These are phyloP conservation scores for Anabacerthia variegaticeps DNA, from an alignment of 2,797 vertebrate genomes.

Conservation along the genomic window DNA sequence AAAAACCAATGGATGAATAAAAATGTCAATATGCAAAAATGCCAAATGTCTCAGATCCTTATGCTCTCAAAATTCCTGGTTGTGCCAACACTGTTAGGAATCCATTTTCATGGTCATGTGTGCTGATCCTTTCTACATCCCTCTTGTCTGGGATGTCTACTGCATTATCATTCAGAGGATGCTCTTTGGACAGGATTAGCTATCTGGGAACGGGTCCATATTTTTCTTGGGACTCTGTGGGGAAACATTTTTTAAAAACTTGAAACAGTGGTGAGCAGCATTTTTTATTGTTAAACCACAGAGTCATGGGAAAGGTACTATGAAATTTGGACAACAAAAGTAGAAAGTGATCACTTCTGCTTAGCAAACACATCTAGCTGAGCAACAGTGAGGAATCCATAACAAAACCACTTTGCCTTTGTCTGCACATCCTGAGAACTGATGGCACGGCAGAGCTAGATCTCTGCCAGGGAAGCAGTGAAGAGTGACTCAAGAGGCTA, in stretches of 20 bases:
- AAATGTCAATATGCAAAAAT: neutral
- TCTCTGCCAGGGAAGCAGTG: conserved; percentile 22
- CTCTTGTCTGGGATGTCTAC: neutral
- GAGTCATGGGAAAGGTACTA: neutral
- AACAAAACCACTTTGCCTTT: neutral
- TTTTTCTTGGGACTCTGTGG: neutral
- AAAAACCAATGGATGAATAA: neutral
- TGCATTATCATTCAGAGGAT: neutral
- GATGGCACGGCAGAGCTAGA: neutral
- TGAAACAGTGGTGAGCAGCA: neutral
- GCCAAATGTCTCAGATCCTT: neutral
- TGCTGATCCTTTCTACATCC: neutral
- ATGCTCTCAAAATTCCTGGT: neutral
- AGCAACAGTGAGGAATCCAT: neutral
- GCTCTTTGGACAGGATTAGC: neutral
- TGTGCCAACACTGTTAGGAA: neutral
- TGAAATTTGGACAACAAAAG: neutral
- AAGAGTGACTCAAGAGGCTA: conserved; percentile 23
- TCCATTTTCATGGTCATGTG: neutral
- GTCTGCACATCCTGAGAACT: neutral
- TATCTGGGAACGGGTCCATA: neutral
- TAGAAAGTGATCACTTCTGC: neutral
- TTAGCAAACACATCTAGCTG: neutral
- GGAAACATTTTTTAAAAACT: neutral
- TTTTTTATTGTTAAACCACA: neutral